Evolutionary conservation across 2,888 invertebrate genomes (phyloP), one percentile per base, ranked within the genome.

Genomic region (Euspilapteryx auroguttella): DNA sequence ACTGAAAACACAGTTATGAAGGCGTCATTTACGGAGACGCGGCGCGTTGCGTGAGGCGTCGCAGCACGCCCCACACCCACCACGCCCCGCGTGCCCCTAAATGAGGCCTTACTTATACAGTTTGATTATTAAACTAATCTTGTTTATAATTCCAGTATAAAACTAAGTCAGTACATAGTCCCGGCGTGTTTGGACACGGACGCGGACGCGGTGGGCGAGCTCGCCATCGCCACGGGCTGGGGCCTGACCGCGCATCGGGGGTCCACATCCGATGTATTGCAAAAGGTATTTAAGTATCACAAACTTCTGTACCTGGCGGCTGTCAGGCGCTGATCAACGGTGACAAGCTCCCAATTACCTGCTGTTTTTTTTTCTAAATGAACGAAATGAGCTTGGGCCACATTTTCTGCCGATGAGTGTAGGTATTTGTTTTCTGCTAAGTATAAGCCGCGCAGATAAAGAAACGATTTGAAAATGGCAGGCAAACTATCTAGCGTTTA

Each of bases 161-260:
- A 31, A 1, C 34, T 62, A 1, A 32, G 35, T 28, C 37, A 45
- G 25, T 48, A 36, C 24, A 34, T 41, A 2, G 47, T 61, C 2
- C 62, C 62, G 1, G 61, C 59, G 0, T 65, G 61, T 32, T 32
- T 56, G 8, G 45, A 51, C 27, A 38, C 49, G 11, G 44, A 47
- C 0, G 36, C 37, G 0, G 23, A 31, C 0, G 34, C 35, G 2
- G 23, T 32, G 10, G 47, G 49, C 2, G 31, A 30, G 1, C 31
- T 29, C 0, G 57, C 55, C 0, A 33, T 47, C 1, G 56, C 55
- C 1, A 48, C 55, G 0, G 64, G 64, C 0, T 65, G 64, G 62
- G 63, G 55, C 0, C 38, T 45, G 13, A 48, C 47, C 0, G 32
- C 34, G 14, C 41, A 53, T 21, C 14, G 10, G 45, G 50, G 0